Conservation (phyloP, 2,888 invertebrate genomes). For the Drosophila melanosoma region DNA sequence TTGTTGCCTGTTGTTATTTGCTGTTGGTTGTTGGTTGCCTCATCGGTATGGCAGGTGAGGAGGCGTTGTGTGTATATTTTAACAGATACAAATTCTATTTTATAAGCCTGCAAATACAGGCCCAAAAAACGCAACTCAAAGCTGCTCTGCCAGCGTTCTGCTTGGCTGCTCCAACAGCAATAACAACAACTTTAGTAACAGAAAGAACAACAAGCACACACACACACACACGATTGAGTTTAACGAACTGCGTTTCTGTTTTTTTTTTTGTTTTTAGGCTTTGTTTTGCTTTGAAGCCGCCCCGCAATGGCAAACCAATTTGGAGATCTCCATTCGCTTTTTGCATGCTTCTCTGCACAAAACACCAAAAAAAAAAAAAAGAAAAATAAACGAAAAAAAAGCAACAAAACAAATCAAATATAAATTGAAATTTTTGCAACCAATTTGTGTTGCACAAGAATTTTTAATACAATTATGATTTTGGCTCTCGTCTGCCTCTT, state of each 20-base stretch:
- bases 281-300: constrained; percentile 19
- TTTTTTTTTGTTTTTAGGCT: constrained; percentile 21
- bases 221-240: constrained; percentile 52
- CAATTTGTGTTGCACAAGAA: constrained; percentile 38
- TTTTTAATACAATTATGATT: constrained; percentile 53
- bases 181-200: constrained; percentile 40
- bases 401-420: constrained; percentile 23
- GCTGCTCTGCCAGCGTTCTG: constrained; percentile 61
- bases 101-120: constrained; percentile 53
- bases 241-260: constrained; percentile 68
- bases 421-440: constrained; percentile 34
- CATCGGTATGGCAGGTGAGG: constrained; percentile 12
- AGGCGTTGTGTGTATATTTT: constrained; percentile 6
- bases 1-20: constrained; percentile 12
- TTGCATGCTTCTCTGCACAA: constrained; percentile 56
- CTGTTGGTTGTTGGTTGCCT: constrained; percentile 20
- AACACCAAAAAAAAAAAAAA: constrained; percentile 6
- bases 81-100: constrained; percentile 57
- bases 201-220: constrained; percentile 10
- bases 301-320: constrained; percentile 48
- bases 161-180: constrained; percentile 55
- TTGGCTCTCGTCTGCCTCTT: constrained; percentile 2
- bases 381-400: constrained; percentile 21
- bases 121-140: constrained; percentile 57
- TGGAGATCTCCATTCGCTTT: constrained; percentile 49